Conservation (phyloP, 2,888 invertebrate species). For the Bugulina stolonifera region DNA sequence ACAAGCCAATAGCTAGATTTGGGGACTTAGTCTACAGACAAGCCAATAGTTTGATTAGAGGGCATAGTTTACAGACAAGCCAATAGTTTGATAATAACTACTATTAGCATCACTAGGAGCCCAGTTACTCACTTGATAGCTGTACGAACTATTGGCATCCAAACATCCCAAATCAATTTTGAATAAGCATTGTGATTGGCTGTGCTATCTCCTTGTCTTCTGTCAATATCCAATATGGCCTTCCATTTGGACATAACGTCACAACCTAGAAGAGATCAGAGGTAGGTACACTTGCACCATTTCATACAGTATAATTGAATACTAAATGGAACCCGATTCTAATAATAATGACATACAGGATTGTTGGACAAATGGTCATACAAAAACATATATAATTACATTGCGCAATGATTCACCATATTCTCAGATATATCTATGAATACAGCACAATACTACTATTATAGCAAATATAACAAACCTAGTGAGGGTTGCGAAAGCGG, state of each 20-base stretch:
- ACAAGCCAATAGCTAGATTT: background rate
- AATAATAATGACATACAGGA: too few species aligned
- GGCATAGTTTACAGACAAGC: too few species aligned
- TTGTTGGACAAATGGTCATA: too few species aligned
- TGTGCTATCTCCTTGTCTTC: constrained; percentile 11
- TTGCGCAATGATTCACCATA: too few species aligned
- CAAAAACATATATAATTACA: too few species aligned
- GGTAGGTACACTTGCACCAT: too few species aligned
- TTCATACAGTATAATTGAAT: too few species aligned
- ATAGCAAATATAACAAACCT: too few species aligned
- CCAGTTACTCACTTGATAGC: constrained; percentile 62
- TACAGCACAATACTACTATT: too few species aligned
- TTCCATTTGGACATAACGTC: constrained; percentile 54
- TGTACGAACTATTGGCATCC: constrained; percentile 74
- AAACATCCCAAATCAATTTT: constrained; percentile 79
- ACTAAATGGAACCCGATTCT: too few species aligned
- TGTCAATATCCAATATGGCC: constrained; percentile 45
- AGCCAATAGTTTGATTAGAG: background rate
- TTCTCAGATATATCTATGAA: too few species aligned
- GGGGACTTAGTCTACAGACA: too few species aligned
- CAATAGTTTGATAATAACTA: background rate
- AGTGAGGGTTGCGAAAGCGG: constrained; percentile 60
- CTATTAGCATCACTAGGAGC: background rate
- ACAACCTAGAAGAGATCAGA: constrained; percentile 31
- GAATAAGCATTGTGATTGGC: constrained; percentile 63